Evolutionary conservation across 2,797 vertebrate species (phyloP), one percentile per base, ranked within the genome.

Genomic region (Gila robusta): DNA sequence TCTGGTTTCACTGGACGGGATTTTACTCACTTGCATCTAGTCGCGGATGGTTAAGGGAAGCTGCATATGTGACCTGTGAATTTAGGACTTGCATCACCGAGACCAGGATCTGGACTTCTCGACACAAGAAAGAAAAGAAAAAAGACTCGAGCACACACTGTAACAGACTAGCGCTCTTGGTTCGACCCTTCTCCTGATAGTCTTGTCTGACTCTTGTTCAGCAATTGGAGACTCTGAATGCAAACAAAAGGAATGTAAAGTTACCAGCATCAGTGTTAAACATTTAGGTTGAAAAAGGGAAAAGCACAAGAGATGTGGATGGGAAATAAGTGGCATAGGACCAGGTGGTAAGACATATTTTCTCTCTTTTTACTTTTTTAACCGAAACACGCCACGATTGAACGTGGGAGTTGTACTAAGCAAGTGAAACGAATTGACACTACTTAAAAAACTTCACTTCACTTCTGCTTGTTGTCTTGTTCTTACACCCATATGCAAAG

Each of bases 381-480:
- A 64, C 81, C 44, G 54, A 82, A 69, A 83, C n/a, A 14, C 12
- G 16, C 49, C 23, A 10, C 9, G 70, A 39, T 56, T 80, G 67
- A 82, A 77, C 5, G 32, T 66, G 28, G 64, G 56, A 76, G 64
- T 71, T 54, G n/a, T 82, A 21, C 74, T 54, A n/a, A 67, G 79
- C 41, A 76, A 82, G 77, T 81, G 74, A 83, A 79, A 82, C 6
- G 67, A 66, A 86, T 79, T 39, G 16, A 76, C 8, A 54, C 39
- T 70, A 72, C 72, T 64, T 64, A 64, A 64, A 64, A 64, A 32
- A 64, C 62, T 66, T 92, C 90, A 93, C 92, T 93, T 91, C 91
- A 89, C 84, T 89, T 86, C 81, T 88, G 86, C 89, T 87, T 79
- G 89, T 90, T 39, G 19, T 81, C 88, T 91, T 80, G 91, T 89